Percentiles rank a stretch among this genome's conserved stretches.
Evolutionary conservation across 1,140 invertebrate genomes (phyloP).

Genomic region (Batillaria attramentaria): DNA sequence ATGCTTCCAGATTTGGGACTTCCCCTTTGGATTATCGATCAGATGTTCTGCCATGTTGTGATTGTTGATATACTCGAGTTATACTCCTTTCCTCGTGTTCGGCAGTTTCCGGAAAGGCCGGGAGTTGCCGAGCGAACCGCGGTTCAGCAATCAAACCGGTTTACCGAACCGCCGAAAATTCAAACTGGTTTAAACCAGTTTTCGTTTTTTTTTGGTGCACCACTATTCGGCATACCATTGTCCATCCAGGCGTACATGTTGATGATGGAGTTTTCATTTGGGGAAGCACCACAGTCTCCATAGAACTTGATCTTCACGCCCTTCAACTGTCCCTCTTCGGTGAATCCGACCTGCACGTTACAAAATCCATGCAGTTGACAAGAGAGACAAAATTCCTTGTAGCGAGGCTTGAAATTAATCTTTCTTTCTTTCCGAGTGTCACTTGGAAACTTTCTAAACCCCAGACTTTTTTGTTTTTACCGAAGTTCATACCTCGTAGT

Average conservation of each 20-base stretch:
- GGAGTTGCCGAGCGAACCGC: no score
- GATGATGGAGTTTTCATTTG: constrained; percentile 38
- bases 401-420: neutral
- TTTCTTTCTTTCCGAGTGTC: no score
- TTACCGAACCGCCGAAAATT: no score
- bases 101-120: no score
- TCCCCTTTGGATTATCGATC: no score
- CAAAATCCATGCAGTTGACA: neutral
- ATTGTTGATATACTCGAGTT: no score
- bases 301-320: constrained; percentile 57
- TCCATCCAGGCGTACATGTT: constrained; percentile 35
- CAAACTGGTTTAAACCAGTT: no score
- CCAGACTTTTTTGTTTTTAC: neutral
- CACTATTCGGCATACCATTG: constrained; percentile 45
- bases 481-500: constrained; percentile 78
- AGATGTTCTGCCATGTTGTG: no score
- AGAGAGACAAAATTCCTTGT: neutral
- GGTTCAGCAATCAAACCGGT: no score
- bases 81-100: no score
- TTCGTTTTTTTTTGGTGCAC: neutral
- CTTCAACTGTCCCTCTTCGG: constrained; percentile 51
- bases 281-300: constrained; percentile 50
- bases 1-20: no score
- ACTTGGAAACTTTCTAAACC: neutral
- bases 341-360: constrained; percentile 51